Evolutionary conservation across 37 sponge, comb jelly and placozoan genomes (phyloP).

Genomic region (Diacarnus erythraeanus): DNA sequence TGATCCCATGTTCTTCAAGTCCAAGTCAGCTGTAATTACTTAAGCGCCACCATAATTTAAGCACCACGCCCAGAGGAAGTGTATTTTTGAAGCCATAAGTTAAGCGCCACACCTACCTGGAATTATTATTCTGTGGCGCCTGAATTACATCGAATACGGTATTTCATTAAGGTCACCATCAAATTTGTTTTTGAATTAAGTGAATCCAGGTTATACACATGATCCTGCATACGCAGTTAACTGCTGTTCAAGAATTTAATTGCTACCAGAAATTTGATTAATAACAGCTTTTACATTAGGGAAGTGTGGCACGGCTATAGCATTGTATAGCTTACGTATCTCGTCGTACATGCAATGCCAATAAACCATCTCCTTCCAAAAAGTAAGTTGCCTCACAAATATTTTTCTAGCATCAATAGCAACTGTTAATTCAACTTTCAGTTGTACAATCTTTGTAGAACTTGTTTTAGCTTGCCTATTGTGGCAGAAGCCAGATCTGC

Average conservation of each 20-base stretch:
- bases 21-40: not conserved
- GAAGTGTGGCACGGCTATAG: constrained; percentile 4
- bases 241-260: constrained; percentile 9
- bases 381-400: too few relatives aligned
- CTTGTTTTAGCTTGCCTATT: too few relatives aligned
- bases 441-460: too few relatives aligned
- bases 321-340: too few relatives aligned
- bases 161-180: constrained; percentile 5
- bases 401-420: too few relatives aligned
- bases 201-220: constrained; percentile 24
- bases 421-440: too few relatives aligned
- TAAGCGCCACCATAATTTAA: not conserved
- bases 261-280: not conserved
- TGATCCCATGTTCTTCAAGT: not conserved
- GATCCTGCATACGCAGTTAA: not conserved
- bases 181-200: not conserved
- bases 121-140: not conserved
- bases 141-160: not conserved
- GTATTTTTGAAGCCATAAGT: not conserved
- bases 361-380: too few relatives aligned
- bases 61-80: not conserved
- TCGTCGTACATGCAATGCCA: too few relatives aligned
- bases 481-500: too few relatives aligned
- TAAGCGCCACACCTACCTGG: not conserved
- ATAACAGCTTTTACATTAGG: constrained; percentile 13